Base-by-base conservation (phyloP, 2,888 invertebrate genomes). In the Polietes domitor region DNA sequence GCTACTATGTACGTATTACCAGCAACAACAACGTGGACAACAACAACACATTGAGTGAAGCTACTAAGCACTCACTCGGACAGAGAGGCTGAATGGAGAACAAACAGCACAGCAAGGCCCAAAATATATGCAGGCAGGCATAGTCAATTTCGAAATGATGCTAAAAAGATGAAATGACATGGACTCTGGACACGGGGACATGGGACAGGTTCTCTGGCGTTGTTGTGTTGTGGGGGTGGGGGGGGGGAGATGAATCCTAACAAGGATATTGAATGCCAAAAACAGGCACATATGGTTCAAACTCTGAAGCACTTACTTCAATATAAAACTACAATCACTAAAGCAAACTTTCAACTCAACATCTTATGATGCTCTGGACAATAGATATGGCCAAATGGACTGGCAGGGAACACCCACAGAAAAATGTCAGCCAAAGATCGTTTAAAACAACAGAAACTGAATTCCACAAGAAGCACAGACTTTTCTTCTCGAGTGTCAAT, bases 231-330 rank as follows among this genome's bases (percentile, higher is more conserved):
- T 63, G 0, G 10, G 47, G 21, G n/a, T 32, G 15, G n/a, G 9
- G 61, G 47, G 0, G 10, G 47, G 21, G 65, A 65, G 65, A 37
- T 15, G 24, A 24, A 68, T 68, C 21, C 41, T 68, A 68, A 68
- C 74, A 73, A 76, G 81, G 83, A 84, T 84, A 84, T 84, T 84
- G 80, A 81, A 84, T 84, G 83, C 68, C 83, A 84, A 84, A 84
- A 81, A 43, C 83, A 84, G 83, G 71, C 83, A 81, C 83, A 84
- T 78, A 78, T 84, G 81, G 72, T 61, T 78, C 65, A 9, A 76
- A 72, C 78, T n/a, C n/a, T 72, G 75, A 81, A 81, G 77, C 77
- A 75, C 77, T 83, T 81, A 81, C 78, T 83, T 50, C 77, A 77
- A 80, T 75, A 76, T 26, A 73, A 21, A 43, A 68, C 68, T 71